phyloP scores from a whole-genome alignment of 2,797 vertebrate species.

The Crenichthys baileyi region DNA sequence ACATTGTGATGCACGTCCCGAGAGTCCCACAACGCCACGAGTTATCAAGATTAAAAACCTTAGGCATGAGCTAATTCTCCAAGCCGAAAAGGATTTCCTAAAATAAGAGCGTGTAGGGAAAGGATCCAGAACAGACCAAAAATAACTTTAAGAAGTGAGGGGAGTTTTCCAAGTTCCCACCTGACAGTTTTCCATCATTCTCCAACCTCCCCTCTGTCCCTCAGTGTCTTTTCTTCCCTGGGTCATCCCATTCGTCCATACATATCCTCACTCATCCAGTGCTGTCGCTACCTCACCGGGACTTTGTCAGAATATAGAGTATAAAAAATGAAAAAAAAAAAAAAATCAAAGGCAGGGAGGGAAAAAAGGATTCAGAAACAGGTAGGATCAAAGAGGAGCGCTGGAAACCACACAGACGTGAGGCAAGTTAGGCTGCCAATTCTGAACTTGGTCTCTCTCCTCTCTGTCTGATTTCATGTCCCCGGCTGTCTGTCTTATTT shows the following conservation, averaged over 20 bases:
- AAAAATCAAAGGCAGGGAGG: constrained; percentile 58
- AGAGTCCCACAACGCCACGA: constrained; percentile 41
- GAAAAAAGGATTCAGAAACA: constrained; percentile 60
- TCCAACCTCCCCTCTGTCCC: constrained; percentile 63
- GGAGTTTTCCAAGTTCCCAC: constrained; percentile 61
- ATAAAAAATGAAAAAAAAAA: constrained; percentile 11
- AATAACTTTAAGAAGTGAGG: constrained; percentile 19
- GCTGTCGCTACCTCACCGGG: constrained; percentile 44
- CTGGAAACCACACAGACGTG: constrained; percentile 37
- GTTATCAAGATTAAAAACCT: constrained; percentile 54
- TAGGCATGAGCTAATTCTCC: constrained; percentile 28
- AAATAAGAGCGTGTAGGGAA: constrained; percentile 35
- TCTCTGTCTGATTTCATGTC: constrained; percentile 65
- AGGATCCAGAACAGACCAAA: constrained; percentile 3
- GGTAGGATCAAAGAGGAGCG: constrained; percentile 60
- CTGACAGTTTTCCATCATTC: constrained; percentile 71
- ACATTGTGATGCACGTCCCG: constrained; percentile 34
- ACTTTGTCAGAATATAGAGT: constrained; percentile 46
- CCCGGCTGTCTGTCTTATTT: constrained; percentile 61
- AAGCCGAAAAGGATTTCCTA: constrained; percentile 19
- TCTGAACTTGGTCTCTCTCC: constrained; percentile 60
- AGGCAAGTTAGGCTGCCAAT: constrained; percentile 58
- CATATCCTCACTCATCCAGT: constrained; percentile 41
- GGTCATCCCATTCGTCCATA: constrained; percentile 51
- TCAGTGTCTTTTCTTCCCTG: constrained; percentile 35